Base-by-base conservation (phyloP, 2,888 invertebrate genomes). In the Caenorhabditis becei region DNA sequence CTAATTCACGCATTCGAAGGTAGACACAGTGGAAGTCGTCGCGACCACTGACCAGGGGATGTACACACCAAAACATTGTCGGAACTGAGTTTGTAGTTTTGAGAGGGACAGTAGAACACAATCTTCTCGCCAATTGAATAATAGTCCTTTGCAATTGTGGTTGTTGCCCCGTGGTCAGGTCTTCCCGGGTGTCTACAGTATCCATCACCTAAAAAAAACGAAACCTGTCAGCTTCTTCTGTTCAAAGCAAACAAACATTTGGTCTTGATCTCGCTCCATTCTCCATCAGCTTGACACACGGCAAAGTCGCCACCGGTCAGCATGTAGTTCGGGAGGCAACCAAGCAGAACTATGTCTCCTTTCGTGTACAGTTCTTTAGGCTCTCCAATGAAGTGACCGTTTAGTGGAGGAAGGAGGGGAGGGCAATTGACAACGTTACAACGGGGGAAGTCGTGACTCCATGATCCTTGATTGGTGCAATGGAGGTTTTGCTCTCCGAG, bases 251-350 rank as follows among this genome's bases (percentile, higher is more conserved):
- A 63, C 72, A 51, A 72, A 83, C 90, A 90, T 58, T 80, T 85
- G 10, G 88, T 88, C 61, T 78, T 71, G 56, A 87, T 63, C 20
- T 83, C 77, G 65, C 87, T 88, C 95, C 96, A 96, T 77, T 95
- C 93, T 10, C 95, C 95, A 91, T 94, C 95, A 90, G 95, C 95
- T 92, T 95, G 95, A 92, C 96, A 96, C 24, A 95, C 95, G 63
- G 95, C 94, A 86, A 96, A 95, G n/a, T 95, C 95, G 87, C 95
- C 94, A 1, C 96, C 96, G 91, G 95, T 95, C 93, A 96, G 94
- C 94, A 96, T 95, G 92, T 94, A 95, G 87, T 95, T 95, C 10
- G 95, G 94, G 92, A 95, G 94, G 92, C 96, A 96, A 91, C 95
- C 95, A 93, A 95, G 95, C 91, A 95, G 95, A 28, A 96, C 94